A percentile compares a stretch with the other conserved stretches of the same genome.
Evolutionary conservation across 1,140 invertebrate species (phyloP).

Genomic region (Lithobius niger): DNA sequence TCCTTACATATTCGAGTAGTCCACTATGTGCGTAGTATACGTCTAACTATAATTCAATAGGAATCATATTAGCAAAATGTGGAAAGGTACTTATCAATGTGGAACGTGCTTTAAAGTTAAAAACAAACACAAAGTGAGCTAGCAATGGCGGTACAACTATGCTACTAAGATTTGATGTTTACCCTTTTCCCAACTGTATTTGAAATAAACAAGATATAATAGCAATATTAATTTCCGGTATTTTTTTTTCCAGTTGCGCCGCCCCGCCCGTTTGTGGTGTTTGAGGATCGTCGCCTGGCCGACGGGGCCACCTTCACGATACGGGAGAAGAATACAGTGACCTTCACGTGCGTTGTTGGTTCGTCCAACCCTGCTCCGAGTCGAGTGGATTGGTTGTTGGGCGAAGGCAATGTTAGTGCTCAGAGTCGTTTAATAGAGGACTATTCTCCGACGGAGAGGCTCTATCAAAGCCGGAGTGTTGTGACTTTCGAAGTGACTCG

Average conservation of each 20-base stretch:
- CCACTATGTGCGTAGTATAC: too few species aligned
- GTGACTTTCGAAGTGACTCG: constrained; percentile 48
- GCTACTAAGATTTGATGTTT: too few species aligned
- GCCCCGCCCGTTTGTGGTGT: constrained; percentile 20
- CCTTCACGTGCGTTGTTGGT: constrained; percentile 64
- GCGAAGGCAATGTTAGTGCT: constrained; percentile 20
- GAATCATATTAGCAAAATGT: too few species aligned
- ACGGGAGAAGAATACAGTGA: constrained; percentile 34
- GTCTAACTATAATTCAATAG: too few species aligned
- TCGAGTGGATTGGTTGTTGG: constrained; percentile 31
- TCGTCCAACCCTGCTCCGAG: constrained; percentile 59
- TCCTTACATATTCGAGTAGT: too few species aligned
- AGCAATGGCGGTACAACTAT: too few species aligned
- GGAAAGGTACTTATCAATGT: too few species aligned
- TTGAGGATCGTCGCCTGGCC: constrained; percentile 20
- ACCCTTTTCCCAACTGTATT: too few species aligned
- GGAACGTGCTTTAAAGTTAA: too few species aligned
- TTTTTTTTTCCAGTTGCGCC: constrained; percentile 19
- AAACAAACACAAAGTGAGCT: too few species aligned
- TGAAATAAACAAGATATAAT: too few species aligned
- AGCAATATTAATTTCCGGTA: too few species aligned
- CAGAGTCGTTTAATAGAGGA: constrained; percentile 21
- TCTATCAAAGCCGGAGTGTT: constrained; percentile 47
- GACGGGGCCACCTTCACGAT: constrained; percentile 22
- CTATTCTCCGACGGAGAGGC: constrained; percentile 24